Conservation (phyloP, 64 coral and sea anemone species). For the Pocillopora verrucosa region DNA sequence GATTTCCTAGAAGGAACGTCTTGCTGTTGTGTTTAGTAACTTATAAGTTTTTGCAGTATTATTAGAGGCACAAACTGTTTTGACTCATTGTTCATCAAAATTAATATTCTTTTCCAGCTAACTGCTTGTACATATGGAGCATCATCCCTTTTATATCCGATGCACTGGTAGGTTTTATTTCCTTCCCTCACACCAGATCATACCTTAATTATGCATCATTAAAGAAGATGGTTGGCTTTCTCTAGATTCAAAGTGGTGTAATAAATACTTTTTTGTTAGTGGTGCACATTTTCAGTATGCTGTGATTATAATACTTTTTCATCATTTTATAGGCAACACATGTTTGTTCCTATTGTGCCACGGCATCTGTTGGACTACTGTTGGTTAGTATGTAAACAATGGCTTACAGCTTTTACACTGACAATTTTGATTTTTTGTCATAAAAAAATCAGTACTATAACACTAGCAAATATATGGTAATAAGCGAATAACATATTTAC, state of each 20-base stretch:
- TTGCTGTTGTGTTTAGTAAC: not conserved
- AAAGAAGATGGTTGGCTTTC: no score
- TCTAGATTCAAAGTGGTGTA: no score
- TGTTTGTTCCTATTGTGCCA: slow-evolving; percentile 95
- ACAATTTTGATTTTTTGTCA: no score
- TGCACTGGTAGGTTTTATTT: slow-evolving; percentile 83
- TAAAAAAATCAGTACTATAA: not conserved
- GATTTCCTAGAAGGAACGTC: not conserved
- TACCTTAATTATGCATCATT: no score
- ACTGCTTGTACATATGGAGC: slow-evolving; percentile 95
- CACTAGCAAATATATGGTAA: not conserved
- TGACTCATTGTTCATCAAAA: not conserved
- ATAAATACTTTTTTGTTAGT: no score
- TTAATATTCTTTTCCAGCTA: slow-evolving; percentile 49
- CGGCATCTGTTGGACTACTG: slow-evolving; percentile 93
- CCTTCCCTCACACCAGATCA: not conserved
- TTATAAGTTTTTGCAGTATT: no score
- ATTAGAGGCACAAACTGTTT: not conserved
- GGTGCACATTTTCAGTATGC: no score
- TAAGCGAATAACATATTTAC: not conserved
- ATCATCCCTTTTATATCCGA: slow-evolving; percentile 81
- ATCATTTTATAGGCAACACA: slow-evolving; percentile 80
- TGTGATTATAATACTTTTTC: not conserved
- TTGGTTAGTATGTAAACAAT: slow-evolving; percentile 51
- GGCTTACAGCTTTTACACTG: not conserved